A percentile compares a stretch with the other conserved stretches of the same genome.
These are phyloP conservation scores for Leucosticte australis DNA, from an alignment of 2,113 vertebrate species.

Conservation along the genomic window DNA sequence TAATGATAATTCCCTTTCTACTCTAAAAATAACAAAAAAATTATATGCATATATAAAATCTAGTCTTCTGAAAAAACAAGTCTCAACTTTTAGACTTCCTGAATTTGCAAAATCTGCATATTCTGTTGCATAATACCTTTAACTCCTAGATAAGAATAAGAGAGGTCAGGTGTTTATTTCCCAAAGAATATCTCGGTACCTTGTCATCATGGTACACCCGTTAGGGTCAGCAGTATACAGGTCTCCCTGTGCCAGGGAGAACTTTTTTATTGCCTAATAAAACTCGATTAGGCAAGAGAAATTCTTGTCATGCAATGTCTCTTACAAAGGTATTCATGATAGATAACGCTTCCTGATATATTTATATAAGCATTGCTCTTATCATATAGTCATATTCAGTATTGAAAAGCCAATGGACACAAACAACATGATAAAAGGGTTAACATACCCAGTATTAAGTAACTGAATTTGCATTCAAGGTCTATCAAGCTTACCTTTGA, in stretches of 20 bases:
- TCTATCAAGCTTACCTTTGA: conserved; percentile 39
- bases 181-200: neutral
- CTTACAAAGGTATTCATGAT: neutral
- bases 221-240: neutral
- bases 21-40: neutral
- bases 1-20: neutral
- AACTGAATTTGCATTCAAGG: conserved; percentile 27
- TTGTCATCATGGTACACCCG: neutral
- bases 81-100: neutral
- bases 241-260: neutral
- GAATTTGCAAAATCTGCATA: neutral
- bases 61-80: neutral
- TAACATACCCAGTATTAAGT: neutral
- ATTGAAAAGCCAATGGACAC: conserved; percentile 3
- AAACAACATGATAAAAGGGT: neutral
- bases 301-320: conserved; percentile 3
- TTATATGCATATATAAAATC: neutral
- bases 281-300: conserved; percentile 40
- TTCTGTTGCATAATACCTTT: neutral
- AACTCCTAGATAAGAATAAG: conserved; percentile 4
- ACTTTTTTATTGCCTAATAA: conserved; percentile 61
- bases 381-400: neutral
- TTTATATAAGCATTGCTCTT: neutral
- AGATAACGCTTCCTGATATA: conserved; percentile 3
- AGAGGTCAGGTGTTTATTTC: conserved; percentile 4